Percentiles rank a stretch among this genome's conserved stretches.
These are phyloP conservation scores for Cephus pygmeus DNA, from an alignment of 2,888 invertebrate genomes.

Conservation along the genomic window DNA sequence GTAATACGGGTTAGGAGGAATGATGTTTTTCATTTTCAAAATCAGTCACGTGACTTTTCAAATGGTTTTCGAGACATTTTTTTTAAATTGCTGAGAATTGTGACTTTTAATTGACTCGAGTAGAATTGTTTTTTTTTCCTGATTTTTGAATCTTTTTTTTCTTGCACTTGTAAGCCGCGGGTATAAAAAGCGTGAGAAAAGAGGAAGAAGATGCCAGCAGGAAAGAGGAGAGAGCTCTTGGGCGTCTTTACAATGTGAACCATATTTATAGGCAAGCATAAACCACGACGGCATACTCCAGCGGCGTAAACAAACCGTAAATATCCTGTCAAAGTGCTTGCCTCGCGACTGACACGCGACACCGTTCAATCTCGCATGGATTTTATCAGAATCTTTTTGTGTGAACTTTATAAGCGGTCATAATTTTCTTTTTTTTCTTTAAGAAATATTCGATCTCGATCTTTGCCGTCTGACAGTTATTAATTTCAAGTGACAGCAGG, in stretches of 20 bases:
- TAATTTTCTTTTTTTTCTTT: background rate
- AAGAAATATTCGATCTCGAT: slow-evolving; percentile 9
- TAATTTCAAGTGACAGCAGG: background rate
- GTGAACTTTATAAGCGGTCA: background rate
- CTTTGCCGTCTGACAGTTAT: background rate
- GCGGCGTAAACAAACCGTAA: slow-evolving; percentile 29
- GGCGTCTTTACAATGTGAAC: slow-evolving; percentile 22
- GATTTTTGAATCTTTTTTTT: slow-evolving; percentile 1
- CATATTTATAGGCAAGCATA: slow-evolving; percentile 28
- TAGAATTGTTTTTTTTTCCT: background rate
- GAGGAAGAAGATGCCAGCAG: slow-evolving; percentile 13
- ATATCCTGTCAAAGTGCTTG: slow-evolving; percentile 25
- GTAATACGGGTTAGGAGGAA: background rate
- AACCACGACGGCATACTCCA: slow-evolving; percentile 23
- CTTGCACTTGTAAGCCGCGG: background rate
- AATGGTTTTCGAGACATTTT: too few species aligned
- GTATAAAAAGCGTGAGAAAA: background rate
- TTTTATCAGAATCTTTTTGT: background rate
- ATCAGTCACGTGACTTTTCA: too few species aligned
- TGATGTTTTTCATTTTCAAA: background rate
- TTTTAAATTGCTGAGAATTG: too few species aligned
- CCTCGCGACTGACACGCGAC: slow-evolving; percentile 22
- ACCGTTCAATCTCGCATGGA: background rate
- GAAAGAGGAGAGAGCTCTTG: slow-evolving; percentile 16
- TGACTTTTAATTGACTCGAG: background rate